A percentile compares a stretch with the other conserved stretches of the same genome.
Evolutionary conservation across 2,113 vertebrate species (phyloP).

Genomic region (Callocephalon fimbriatum): DNA sequence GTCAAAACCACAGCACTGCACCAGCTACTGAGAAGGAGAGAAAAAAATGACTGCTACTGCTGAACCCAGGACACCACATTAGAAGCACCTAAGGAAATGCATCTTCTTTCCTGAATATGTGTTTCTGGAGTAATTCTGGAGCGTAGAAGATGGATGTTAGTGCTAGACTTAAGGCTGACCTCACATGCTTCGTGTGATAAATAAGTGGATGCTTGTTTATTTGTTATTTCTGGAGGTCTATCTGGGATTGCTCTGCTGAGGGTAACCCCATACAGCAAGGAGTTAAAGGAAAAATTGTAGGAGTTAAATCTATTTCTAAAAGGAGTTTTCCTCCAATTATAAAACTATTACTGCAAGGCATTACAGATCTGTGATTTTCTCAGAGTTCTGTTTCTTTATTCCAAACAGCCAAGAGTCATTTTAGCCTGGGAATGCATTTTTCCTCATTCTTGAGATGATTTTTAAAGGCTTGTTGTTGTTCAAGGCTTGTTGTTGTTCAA

Average conservation of each 20-base stretch:
- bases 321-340: neutral
- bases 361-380: neutral
- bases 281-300: neutral
- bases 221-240: neutral
- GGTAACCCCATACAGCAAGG: rapidly evolving
- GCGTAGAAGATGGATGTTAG: neutral
- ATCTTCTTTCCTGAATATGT: neutral
- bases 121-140: neutral
- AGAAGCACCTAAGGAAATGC: neutral
- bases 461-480: neutral
- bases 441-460: neutral
- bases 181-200: neutral
- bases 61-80: no score
- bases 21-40: no score
- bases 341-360: neutral
- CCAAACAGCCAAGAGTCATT: neutral
- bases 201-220: neutral
- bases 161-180: neutral
- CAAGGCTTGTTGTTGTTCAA: neutral
- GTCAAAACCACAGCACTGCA: no score
- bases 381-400: neutral
- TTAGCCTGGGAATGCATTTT: neutral
- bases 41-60: no score
- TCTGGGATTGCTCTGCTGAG: neutral
- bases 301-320: neutral